Evolutionary conservation across 2,888 invertebrate genomes (phyloP).

Genomic region (Mythimna loreyi): DNA sequence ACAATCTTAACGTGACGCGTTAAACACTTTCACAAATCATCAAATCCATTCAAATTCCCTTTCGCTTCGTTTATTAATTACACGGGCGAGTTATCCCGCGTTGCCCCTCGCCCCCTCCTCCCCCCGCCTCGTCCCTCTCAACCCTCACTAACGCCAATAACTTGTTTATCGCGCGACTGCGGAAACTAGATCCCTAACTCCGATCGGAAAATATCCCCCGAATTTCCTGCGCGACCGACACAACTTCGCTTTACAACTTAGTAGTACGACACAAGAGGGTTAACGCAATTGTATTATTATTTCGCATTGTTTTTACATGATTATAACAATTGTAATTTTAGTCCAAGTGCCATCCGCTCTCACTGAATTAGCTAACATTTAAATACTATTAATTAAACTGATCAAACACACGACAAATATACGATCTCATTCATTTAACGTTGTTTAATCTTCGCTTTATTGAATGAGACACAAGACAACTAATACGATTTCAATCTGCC

Average conservation of each 20-base stretch:
- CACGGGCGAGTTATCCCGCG: conserved; percentile 75
- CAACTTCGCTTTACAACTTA: conserved; percentile 61
- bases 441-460: conserved; percentile 34
- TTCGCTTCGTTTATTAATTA: conserved; percentile 86
- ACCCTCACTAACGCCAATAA: conserved; percentile 82
- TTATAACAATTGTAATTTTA: conserved; percentile 16
- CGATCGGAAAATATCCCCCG: conserved; percentile 82
- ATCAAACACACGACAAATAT: conserved; percentile 49
- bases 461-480: conserved; percentile 47
- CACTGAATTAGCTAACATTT: conserved; percentile 22
- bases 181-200: conserved; percentile 86
- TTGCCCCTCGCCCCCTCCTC: conserved; percentile 50
- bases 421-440: conserved; percentile 39
- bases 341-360: conserved; percentile 5
- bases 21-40: conserved; percentile 79
- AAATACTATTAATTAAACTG: conserved; percentile 30
- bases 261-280: conserved; percentile 40
- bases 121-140: conserved; percentile 55
- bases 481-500: conserved; percentile 49
- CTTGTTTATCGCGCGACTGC: conserved; percentile 85
- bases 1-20: conserved; percentile 58
- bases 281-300: conserved; percentile 51
- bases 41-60: conserved; percentile 79
- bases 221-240: conserved; percentile 77
- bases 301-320: conserved; percentile 33